Conservation (phyloP, 2,113 vertebrate genomes). For the Tricholaema leucomelas region DNA sequence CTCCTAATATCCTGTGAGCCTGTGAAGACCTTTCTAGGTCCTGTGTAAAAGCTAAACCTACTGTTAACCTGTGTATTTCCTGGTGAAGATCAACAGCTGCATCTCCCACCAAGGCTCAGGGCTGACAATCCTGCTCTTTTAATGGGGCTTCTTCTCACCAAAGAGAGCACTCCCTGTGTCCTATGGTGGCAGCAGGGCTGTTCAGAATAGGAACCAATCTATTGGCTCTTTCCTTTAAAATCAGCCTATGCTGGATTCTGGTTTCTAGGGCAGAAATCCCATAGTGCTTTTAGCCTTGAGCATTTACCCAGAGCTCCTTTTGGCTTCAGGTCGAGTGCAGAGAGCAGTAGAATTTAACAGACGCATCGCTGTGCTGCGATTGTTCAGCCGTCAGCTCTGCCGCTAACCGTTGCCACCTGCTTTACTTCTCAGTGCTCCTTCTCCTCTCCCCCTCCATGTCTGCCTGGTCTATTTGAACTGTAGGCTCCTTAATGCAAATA, state of each 20-base stretch:
- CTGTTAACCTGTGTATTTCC: not conserved
- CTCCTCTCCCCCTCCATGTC: constrained; percentile 17
- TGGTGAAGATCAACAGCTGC: not conserved
- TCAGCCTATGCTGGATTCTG: not conserved
- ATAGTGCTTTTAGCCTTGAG: constrained; percentile 17
- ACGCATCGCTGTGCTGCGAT: not conserved
- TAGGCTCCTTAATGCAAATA: constrained; percentile 17
- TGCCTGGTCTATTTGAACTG: constrained; percentile 4
- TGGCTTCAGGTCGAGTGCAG: not conserved
- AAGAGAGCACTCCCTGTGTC: not conserved
- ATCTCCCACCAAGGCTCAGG: not conserved
- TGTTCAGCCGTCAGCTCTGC: not conserved
- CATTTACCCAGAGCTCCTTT: constrained; percentile 35
- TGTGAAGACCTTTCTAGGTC: not conserved
- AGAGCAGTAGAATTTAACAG: constrained; percentile 20
- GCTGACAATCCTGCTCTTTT: not conserved
- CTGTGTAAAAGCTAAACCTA: not conserved
- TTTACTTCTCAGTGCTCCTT: constrained; percentile 45
- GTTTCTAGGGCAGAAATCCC: constrained; percentile 32
- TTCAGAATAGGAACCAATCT: not conserved
- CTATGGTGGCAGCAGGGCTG: not conserved
- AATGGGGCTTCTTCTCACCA: not conserved
- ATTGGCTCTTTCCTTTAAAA: constrained; percentile 10
- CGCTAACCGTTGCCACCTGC: constrained; percentile 20
- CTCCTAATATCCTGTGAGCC: no score